Evolutionary conservation across 2,888 invertebrate species (phyloP), one percentile per base, ranked within the genome.

Genomic region (Sarcophaga caerulescens): DNA sequence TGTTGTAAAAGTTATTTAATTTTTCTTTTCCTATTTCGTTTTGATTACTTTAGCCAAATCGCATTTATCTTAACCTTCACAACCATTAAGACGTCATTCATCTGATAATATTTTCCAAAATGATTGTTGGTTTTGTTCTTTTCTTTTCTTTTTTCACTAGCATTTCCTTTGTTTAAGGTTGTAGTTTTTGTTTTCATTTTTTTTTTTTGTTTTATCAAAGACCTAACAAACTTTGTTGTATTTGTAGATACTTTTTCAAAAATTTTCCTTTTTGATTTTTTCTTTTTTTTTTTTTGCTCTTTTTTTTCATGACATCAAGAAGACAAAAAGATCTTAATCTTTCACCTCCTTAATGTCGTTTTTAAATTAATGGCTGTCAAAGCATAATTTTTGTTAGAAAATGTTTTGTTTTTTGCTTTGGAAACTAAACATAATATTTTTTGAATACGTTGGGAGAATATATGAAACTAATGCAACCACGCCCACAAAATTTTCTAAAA

Each of bases 41-140:
- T 74, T 74, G 60, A 70, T 63, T 74, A 47, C 74, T 69, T 65
- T 76, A 82, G 12, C 76, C 59, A 82, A 85, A 81, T 76, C 76
- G 71, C 70, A 77, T 87, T 84, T 87, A 79, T 84, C 76, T 87
- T 81, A 84, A 79, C 82, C 84, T 87, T 87, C 87, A 81, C 59
- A 81, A 35, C 25, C 59, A 82, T 87, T 81, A 57, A 81, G 75
- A 84, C 84, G 84, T 84, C 84, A 82, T 81, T 78, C 63, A 63
- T 79, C 68, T 76, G 57, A 73, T 73, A 82, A 79, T 75, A 52
- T 52, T 52, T 52, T 52, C 17, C 17, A 52, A 52, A 17, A 17
- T 52, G 12, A 0, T 52, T 35, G 35, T 35, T 35, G 35, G 68
- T 69, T 47, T 62, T 45, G 35, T 35, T 21, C n/a, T 57, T 52